Conservation (phyloP, 2,113 vertebrate species). For the Nymphicus hollandicus region DNA sequence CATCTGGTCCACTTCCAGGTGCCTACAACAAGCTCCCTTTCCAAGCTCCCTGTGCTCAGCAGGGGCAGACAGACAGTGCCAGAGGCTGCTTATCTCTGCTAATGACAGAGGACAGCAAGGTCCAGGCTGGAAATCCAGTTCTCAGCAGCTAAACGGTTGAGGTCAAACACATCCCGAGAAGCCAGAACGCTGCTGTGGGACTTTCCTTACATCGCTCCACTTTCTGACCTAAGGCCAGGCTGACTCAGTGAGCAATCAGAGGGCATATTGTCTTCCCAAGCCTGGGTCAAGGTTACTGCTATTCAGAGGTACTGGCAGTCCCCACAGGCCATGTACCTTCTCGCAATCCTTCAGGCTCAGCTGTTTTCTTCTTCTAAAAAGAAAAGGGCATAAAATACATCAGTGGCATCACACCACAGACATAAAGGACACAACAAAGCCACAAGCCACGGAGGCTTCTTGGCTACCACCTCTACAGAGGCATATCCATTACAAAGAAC, state of each 20-base stretch:
- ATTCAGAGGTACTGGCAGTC: neutral
- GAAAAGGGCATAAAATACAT: neutral
- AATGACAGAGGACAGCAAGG: constrained; percentile 13
- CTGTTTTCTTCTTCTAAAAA: constrained; percentile 59
- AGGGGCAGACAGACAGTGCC: constrained; percentile 12
- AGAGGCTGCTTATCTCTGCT: constrained; percentile 26
- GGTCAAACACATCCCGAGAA: constrained; percentile 42
- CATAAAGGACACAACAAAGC: neutral
- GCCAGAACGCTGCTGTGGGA: neutral
- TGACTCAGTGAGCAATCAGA: neutral
- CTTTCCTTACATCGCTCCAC: neutral
- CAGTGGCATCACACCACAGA: neutral
- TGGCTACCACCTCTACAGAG: neutral
- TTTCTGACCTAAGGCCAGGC: neutral
- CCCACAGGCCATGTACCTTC: constrained; percentile 48
- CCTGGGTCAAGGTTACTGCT: neutral
- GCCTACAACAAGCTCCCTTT: constrained; percentile 10
- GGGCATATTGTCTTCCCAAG: neutral
- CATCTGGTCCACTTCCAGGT: constrained; percentile 18
- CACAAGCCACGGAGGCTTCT: neutral
- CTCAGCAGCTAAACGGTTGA: constrained; percentile 50
- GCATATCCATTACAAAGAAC: neutral
- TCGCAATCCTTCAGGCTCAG: constrained; percentile 35
- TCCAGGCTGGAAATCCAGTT: constrained; percentile 17
- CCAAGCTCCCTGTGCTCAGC: constrained; percentile 14